Evolutionary conservation across 2,797 vertebrate species (phyloP), one percentile per base, ranked within the genome.

Genomic region (Microchirus variegatus): DNA sequence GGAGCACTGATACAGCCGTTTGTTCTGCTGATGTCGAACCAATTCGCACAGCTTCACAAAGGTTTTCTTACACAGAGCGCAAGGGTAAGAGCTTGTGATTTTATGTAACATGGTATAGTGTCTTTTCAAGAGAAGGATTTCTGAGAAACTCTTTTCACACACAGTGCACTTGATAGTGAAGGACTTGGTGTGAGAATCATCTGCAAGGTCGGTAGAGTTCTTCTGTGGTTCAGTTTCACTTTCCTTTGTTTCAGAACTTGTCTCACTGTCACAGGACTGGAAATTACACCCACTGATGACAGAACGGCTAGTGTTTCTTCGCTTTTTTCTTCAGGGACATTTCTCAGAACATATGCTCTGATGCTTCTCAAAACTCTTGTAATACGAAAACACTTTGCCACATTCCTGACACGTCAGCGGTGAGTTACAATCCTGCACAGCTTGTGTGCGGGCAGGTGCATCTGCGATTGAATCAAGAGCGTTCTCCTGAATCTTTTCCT

Each of bases 91-190:
- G 16, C 50, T 49, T 52, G 36, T 59, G 6, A 83, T 22, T 17
- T 65, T 42, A 48, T 71, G 62, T 1, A 44, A 53, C 26, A 51
- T 54, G 10, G 46, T 67, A 22, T 75, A 73, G 46, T 68, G 70
- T 59, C 31, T 53, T 59, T 51, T 59, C 62, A 81, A 15, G 18
- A 40, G 59, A 8, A 38, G 5, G 1, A 65, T 49, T 44, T 71
- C 15, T 17, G 68, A 58, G 17, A 67, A 73, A 17, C 22, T 72
- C 37, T 69, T 59, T 8, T 81, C 56, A 36, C 76, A 83, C 70
- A 70, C 64, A 45, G 50, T 71, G 58, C 77, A 80, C 45, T 73
- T 68, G 19, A 73, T 58, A 31, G 15, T 40, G 43, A 19, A 17
- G 37, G 41, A 1, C 51, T 46, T 64, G 17, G 2, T 37, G 46